Evolutionary conservation across 2,797 vertebrate genomes (phyloP).

Genomic region (Aulostomus chinensis): DNA sequence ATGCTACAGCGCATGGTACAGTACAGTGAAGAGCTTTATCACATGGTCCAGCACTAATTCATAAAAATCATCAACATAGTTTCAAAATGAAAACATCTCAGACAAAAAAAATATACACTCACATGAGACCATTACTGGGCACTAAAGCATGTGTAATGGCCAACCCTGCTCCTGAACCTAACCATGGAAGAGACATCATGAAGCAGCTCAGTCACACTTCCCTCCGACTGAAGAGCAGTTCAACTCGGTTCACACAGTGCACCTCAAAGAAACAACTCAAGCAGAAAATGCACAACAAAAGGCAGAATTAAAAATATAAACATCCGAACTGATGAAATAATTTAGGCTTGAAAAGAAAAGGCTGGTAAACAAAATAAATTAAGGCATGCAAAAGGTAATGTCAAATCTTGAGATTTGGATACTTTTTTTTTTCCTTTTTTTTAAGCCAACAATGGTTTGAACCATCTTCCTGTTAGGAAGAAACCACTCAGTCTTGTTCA

Average conservation of each 20-base stretch:
- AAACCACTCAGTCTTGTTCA: slow-evolving; percentile 45
- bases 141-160: slow-evolving; percentile 18
- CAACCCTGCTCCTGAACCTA: slow-evolving; percentile 5
- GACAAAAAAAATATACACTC: slow-evolving; percentile 34
- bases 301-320: slow-evolving; percentile 51
- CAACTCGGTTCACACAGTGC: slow-evolving; percentile 62
- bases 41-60: slow-evolving; percentile 45
- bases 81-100: slow-evolving; percentile 28
- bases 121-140: slow-evolving; percentile 29
- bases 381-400: slow-evolving; percentile 76
- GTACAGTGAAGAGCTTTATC: slow-evolving; percentile 47
- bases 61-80: slow-evolving; percentile 15
- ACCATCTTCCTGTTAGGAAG: slow-evolving; percentile 49
- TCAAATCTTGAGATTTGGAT: slow-evolving; percentile 54
- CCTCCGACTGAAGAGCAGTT: slow-evolving; percentile 29
- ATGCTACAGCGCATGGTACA: slow-evolving; percentile 47
- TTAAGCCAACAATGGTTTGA: slow-evolving; percentile 46
- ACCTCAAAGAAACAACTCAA: slow-evolving; percentile 53
- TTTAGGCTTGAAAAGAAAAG: slow-evolving; percentile 44
- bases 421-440: slow-evolving; percentile 20
- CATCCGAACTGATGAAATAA: slow-evolving; percentile 59
- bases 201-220: slow-evolving; percentile 31
- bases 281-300: slow-evolving; percentile 28
- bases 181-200: slow-evolving; percentile 9
- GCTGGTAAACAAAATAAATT: slow-evolving; percentile 69